These are phyloP conservation scores for Suricata suricatta DNA, from an alignment of 2,113 vertebrate genomes.

Conservation along the genomic window DNA sequence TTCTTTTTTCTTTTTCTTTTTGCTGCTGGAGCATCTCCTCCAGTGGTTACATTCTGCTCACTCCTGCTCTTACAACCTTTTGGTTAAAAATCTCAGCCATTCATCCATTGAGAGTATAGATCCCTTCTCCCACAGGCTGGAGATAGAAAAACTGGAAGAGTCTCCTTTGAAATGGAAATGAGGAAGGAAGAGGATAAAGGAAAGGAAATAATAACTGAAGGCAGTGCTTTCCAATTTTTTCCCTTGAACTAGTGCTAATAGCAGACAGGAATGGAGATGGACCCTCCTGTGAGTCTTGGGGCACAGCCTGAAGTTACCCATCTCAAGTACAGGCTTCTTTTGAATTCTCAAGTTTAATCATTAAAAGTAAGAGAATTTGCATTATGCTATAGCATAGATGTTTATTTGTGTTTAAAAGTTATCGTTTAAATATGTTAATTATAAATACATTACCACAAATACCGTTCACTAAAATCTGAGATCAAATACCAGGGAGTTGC, in stretches of 20 bases:
- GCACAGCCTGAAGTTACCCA: neutral
- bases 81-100: constrained; percentile 40
- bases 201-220: neutral
- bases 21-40: neutral
- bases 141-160: neutral
- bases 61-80: neutral
- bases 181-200: neutral
- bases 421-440: neutral
- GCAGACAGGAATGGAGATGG: neutral
- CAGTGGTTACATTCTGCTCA: constrained; percentile 24
- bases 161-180: constrained; percentile 63
- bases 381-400: neutral
- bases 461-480: neutral
- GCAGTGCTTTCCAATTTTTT: neutral
- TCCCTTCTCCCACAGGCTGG: neutral
- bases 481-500: neutral
- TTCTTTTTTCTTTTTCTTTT: neutral
- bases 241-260: neutral
- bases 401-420: neutral
- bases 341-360: neutral
- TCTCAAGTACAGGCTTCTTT: neutral
- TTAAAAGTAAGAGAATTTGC: neutral
- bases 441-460: neutral
- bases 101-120: neutral
- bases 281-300: neutral